These are phyloP conservation scores for Prinia subflava DNA, from an alignment of 2,113 vertebrate species.

Conservation along the genomic window DNA sequence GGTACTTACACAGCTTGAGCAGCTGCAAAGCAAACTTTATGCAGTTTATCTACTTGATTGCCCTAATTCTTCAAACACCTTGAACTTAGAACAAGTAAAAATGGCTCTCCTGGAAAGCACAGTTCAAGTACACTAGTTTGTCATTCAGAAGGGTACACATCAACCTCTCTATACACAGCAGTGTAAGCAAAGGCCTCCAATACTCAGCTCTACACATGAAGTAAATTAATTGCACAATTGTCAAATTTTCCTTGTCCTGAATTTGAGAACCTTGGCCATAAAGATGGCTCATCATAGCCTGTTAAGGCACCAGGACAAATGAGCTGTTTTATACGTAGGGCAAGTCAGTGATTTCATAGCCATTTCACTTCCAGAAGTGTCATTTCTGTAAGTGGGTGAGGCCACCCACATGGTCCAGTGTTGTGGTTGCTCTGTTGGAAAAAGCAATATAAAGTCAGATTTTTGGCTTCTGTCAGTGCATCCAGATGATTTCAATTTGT, in stretches of 20 bases:
- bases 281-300: neutral
- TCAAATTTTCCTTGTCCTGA: slow-evolving; percentile 17
- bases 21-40: neutral
- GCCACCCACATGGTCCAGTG: slow-evolving; percentile 69
- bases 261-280: slow-evolving; percentile 5
- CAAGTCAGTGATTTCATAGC: slow-evolving; percentile 46
- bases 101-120: neutral
- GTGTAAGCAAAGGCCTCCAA: neutral
- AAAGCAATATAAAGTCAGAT: slow-evolving; percentile 54
- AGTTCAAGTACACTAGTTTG: neutral
- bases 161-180: neutral
- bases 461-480: slow-evolving; percentile 52
- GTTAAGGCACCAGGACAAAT: slow-evolving; percentile 17
- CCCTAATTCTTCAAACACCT: neutral
- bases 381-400: slow-evolving; percentile 8
- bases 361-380: slow-evolving; percentile 18
- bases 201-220: neutral
- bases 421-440: slow-evolving; percentile 66
- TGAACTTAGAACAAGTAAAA: neutral
- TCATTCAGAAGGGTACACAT: neutral
- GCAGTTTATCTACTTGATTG: neutral
- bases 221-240: neutral
- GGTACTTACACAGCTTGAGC: neutral
- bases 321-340: neutral
- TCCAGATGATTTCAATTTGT: slow-evolving; percentile 75